Evolutionary conservation across 1,140 invertebrate genomes (phyloP), one percentile per base, ranked within the genome.

Genomic region (Drosophila insularis): DNA sequence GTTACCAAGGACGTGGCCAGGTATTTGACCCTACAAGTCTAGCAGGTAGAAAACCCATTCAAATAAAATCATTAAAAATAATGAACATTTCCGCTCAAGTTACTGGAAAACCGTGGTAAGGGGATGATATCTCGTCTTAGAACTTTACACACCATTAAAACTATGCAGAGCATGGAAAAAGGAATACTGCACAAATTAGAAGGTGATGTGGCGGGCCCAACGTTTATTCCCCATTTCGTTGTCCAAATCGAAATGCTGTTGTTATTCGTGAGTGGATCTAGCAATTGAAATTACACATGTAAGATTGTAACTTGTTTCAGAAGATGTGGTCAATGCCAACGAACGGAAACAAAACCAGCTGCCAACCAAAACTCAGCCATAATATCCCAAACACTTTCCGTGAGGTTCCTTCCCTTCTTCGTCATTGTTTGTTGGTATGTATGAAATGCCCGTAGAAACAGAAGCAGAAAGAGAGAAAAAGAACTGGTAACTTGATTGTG

Each of bases 41-140:
- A 50, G 27, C 46, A 71, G 78, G 31, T 70, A 64, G 67, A 21
- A 67, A 50, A 37, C 58, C 72, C 75, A 65, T 65, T 84, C 17
- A 89, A 89, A 89, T 84, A 89, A 89, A 89, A 89, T 89, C 84
- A 89, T 89, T 89, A 89, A 89, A 89, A 89, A 84, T 89, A 89
- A 89, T 89, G 74, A 89, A 89, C 80, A 89, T 80, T 89, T 89
- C 84, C 84, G 84, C 39, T 84, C 70, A 69, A 80, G 65, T 53
- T 55, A 19, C 32, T 11, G 31, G 10, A 37, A 23, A 21, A 7
- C 27, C 43, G 11, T 19, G 27, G 35, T 59, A 80, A 77, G 73
- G 84, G 70, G 82, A 46, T 8, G 14, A n/a, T 27, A 27, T 8
- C 43, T 50, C 17, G 17, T 80, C 84, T 82, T 87, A 84, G 80